Conservation (phyloP, 2,797 vertebrate genomes). For the Melanotaenia boesemani region DNA sequence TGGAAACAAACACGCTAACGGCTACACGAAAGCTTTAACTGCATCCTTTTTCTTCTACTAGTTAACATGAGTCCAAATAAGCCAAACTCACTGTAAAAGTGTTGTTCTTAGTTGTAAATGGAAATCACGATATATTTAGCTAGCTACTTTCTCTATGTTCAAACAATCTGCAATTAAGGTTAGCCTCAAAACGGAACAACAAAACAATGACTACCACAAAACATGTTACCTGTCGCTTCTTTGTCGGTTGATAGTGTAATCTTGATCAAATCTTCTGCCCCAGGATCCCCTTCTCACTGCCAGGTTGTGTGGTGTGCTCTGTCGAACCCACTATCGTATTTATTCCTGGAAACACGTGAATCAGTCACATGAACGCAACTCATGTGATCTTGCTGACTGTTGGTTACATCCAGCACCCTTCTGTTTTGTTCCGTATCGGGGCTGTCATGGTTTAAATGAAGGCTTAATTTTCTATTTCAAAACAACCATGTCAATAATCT, state of each 20-base stretch:
- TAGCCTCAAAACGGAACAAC: neutral
- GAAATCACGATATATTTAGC: neutral
- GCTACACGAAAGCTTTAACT: neutral
- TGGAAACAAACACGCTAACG: neutral
- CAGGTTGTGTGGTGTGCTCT: accelerated
- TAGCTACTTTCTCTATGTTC: constrained; percentile 1
- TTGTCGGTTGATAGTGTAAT: neutral
- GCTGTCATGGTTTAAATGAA: too few species aligned
- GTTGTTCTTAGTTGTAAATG: neutral
- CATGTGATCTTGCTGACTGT: constrained; percentile 55
- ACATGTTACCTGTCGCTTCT: constrained; percentile 29
- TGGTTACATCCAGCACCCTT: neutral
- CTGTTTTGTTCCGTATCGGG: neutral
- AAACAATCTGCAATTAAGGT: neutral
- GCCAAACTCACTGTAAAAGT: accelerated
- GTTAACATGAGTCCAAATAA: neutral
- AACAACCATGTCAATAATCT: neutral
- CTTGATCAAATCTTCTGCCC: neutral
- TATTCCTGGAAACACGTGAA: constrained; percentile 55
- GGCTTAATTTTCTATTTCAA: neutral
- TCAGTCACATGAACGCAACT: constrained; percentile 60
- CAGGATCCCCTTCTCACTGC: neutral
- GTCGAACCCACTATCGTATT: neutral
- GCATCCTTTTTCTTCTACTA: neutral
- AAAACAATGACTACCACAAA: neutral